A percentile compares a stretch with the other conserved stretches of the same genome.
Conservation (phyloP, 2,113 vertebrate species). For the Oreochromis aureus region DNA sequence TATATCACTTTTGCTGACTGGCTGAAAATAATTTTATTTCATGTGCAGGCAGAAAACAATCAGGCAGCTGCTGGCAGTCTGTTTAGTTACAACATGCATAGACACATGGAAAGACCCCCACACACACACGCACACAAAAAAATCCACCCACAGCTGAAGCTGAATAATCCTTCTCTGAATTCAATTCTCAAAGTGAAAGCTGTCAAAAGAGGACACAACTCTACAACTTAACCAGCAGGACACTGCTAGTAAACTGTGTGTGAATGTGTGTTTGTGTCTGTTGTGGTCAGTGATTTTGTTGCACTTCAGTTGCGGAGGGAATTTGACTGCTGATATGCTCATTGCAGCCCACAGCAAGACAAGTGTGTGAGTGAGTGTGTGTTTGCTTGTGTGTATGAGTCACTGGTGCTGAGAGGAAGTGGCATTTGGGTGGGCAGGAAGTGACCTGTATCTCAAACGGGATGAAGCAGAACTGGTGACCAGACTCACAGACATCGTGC, state of each 20-base stretch:
- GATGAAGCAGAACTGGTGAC: conserved; percentile 17
- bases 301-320: conserved; percentile 43
- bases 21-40: conserved; percentile 62
- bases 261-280: neutral
- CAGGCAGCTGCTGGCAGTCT: conserved; percentile 36
- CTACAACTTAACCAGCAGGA: conserved; percentile 25
- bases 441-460: conserved; percentile 33
- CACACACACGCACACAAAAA: neutral
- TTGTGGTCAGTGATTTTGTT: conserved; percentile 59
- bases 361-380: conserved; percentile 5
- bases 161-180: conserved; percentile 23
- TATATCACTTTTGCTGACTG: conserved; percentile 52
- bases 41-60: conserved; percentile 61
- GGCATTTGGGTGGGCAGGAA: conserved; percentile 53
- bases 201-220: conserved; percentile 31
- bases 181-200: conserved; percentile 36
- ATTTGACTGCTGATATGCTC: conserved; percentile 51
- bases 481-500: neutral
- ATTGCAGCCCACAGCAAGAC: conserved; percentile 46
- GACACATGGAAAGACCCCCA: neutral
- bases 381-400: conserved; percentile 8
- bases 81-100: conserved; percentile 38
- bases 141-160: neutral
- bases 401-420: conserved; percentile 42
- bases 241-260: neutral